A percentile compares a stretch with the other conserved stretches of the same genome.
Conservation (phyloP, 2,888 invertebrate species). For the Crepidodera aurea region DNA sequence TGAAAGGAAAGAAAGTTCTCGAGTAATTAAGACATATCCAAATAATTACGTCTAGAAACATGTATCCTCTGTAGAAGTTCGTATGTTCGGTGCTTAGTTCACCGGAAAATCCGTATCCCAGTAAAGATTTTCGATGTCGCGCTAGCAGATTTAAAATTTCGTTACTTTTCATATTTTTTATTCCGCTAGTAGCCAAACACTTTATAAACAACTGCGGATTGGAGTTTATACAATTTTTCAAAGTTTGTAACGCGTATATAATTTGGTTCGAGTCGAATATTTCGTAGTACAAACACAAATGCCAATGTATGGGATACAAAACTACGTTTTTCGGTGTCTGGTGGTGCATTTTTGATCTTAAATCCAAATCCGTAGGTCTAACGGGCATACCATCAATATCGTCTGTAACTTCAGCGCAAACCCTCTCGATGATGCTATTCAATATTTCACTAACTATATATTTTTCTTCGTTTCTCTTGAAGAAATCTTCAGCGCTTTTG, state of each 20-base stretch:
- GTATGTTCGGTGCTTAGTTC: constrained; percentile 71
- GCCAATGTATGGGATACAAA: constrained; percentile 82
- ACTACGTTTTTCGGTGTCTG: constrained; percentile 55
- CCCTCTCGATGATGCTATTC: constrained; percentile 67
- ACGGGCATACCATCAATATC: constrained; percentile 27
- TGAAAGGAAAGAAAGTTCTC: constrained; percentile 79
- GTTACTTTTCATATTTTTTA: constrained; percentile 64
- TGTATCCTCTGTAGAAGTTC: constrained; percentile 76
- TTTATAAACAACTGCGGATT: constrained; percentile 79
- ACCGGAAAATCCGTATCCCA: constrained; percentile 75
- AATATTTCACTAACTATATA: constrained; percentile 66
- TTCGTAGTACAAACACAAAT: constrained; percentile 82
- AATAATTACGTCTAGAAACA: constrained; percentile 81
- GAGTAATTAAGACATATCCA: constrained; percentile 81
- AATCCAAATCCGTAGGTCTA: constrained; percentile 51
- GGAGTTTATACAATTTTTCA: constrained; percentile 75
- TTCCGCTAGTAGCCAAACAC: constrained; percentile 79
- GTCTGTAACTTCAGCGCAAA: constrained; percentile 55
- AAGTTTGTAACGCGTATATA: constrained; percentile 76
- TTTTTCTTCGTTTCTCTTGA: constrained; percentile 63
- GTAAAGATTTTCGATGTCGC: constrained; percentile 81
- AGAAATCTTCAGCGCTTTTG: constrained; percentile 74
- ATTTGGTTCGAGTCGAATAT: constrained; percentile 79
- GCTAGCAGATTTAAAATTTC: constrained; percentile 71
- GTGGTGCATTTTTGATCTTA: constrained; percentile 48